These are phyloP conservation scores for Ridgeia piscesae DNA, from an alignment of 1,140 invertebrate genomes.

Conservation along the genomic window DNA sequence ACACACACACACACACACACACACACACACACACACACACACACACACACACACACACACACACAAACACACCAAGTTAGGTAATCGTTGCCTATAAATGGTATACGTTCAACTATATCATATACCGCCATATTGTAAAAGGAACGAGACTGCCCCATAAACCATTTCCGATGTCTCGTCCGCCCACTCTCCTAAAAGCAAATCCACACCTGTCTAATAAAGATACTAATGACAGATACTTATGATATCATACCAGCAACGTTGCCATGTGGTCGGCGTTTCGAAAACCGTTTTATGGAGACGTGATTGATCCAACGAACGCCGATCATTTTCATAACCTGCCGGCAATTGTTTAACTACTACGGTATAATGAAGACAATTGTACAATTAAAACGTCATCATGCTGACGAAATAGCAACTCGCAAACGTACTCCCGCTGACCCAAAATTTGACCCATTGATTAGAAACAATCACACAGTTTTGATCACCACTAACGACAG, in stretches of 20 bases:
- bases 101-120: background rate
- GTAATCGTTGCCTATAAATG: too few relatives aligned
- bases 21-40: too few relatives aligned
- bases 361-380: conserved; percentile 1
- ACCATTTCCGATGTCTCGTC: background rate
- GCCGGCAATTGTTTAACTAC: background rate
- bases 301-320: background rate
- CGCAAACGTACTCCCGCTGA: background rate
- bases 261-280: background rate
- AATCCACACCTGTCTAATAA: background rate
- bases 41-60: too few relatives aligned
- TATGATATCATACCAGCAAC: background rate
- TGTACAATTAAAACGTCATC: background rate
- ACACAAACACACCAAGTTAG: too few relatives aligned
- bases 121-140: background rate
- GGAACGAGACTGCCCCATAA: background rate
- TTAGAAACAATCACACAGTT: background rate
- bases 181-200: background rate
- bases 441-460: background rate
- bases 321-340: background rate
- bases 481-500: background rate
- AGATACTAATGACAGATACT: background rate
- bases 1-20: too few relatives aligned
- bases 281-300: background rate
- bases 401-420: background rate